Conservation (phyloP, 2,797 vertebrate species). For the Lepilemur septentrionalis region DNA sequence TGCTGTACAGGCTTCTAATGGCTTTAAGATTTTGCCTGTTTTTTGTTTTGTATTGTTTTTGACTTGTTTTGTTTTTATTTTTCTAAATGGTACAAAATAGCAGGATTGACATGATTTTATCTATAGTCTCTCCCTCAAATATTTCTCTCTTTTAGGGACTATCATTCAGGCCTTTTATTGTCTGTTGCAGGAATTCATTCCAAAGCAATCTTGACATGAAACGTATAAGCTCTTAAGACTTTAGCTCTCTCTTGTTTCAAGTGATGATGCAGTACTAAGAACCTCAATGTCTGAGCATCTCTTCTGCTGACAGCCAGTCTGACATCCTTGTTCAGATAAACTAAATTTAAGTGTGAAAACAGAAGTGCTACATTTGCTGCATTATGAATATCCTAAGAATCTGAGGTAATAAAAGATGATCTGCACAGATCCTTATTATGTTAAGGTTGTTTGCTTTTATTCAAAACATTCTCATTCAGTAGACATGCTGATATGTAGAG, state of each 20-base stretch:
- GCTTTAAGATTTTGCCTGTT: background rate
- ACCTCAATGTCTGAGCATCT: slow-evolving; percentile 30
- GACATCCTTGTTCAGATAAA: slow-evolving; percentile 40
- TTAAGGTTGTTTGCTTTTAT: slow-evolving; percentile 36
- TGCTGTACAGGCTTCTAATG: background rate
- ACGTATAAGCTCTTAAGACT: slow-evolving; percentile 29
- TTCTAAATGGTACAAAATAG: slow-evolving; percentile 3
- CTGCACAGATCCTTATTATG: background rate
- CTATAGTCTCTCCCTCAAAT: background rate
- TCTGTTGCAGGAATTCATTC: slow-evolving; percentile 8
- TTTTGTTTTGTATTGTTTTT: background rate
- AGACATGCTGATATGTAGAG: background rate
- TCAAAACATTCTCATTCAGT: background rate
- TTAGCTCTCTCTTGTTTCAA: slow-evolving; percentile 27
- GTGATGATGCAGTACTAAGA: slow-evolving; percentile 25
- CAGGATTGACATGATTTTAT: background rate
- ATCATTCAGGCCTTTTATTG: background rate
- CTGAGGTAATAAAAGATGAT: background rate
- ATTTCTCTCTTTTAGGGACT: slow-evolving; percentile 14
- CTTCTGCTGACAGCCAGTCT: slow-evolving; percentile 36
- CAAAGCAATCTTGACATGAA: slow-evolving; percentile 1
- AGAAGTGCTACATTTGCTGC: background rate
- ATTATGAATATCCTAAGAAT: slow-evolving; percentile 39
- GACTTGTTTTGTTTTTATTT: background rate
- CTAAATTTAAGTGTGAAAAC: slow-evolving; percentile 51